phyloP scores from a whole-genome alignment of 2,888 invertebrate species.

The Lampropteryx suffumata region DNA sequence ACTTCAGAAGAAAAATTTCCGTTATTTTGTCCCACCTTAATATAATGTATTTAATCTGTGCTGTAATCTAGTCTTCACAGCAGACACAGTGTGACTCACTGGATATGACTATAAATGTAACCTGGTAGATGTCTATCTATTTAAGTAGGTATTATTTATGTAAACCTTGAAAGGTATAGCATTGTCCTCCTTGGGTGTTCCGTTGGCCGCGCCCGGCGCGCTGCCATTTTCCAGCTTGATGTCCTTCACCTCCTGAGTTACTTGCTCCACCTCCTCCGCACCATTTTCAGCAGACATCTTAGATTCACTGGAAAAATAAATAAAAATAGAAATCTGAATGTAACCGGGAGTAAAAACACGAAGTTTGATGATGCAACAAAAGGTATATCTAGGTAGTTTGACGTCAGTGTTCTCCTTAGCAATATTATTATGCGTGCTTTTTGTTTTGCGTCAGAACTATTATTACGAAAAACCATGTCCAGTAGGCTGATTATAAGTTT shows the following conservation, averaged over 20 bases:
- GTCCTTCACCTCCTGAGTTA: slow-evolving; percentile 77
- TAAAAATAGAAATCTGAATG: not conserved
- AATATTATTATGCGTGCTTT: too few relatives aligned
- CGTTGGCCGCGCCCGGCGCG: slow-evolving; percentile 66
- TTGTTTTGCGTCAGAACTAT: not conserved
- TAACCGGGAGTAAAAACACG: not conserved
- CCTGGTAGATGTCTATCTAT: not conserved
- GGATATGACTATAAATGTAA: not conserved
- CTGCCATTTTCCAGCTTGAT: slow-evolving; percentile 81
- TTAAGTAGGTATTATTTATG: slow-evolving; percentile 1
- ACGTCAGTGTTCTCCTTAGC: too few relatives aligned
- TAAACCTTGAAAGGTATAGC: slow-evolving; percentile 54
- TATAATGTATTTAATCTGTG: too few relatives aligned
- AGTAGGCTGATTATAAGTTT: too few relatives aligned
- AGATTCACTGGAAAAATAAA: slow-evolving; percentile 37
- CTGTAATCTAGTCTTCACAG: too few relatives aligned
- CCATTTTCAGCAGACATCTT: slow-evolving; percentile 62
- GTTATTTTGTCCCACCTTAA: too few relatives aligned
- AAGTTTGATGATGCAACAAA: too few relatives aligned
- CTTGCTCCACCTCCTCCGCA: slow-evolving; percentile 63
- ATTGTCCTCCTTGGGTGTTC: slow-evolving; percentile 69
- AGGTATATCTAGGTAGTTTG: too few relatives aligned
- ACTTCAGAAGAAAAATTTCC: too few relatives aligned
- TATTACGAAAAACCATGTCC: too few relatives aligned
- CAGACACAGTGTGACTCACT: too few relatives aligned